These are phyloP conservation scores for Thryonomys swinderianus DNA, from an alignment of 2,113 vertebrate species.

Conservation along the genomic window DNA sequence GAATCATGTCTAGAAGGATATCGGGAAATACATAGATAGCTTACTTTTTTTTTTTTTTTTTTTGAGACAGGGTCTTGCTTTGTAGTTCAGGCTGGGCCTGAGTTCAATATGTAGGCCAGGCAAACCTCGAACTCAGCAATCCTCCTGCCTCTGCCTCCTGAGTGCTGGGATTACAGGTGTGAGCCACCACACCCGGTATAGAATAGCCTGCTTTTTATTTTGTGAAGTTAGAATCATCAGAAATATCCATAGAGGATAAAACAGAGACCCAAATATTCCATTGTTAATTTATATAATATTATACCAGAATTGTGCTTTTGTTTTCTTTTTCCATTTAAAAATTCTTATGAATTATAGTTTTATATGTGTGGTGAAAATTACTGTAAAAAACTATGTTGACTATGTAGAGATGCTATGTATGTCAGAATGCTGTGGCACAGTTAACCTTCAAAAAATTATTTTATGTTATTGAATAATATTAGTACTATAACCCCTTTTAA, in stretches of 20 bases:
- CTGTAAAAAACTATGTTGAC: neutral
- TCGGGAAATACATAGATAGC: neutral
- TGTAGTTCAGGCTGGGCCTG: too few relatives aligned
- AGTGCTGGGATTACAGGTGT: too few relatives aligned
- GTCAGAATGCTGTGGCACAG: neutral
- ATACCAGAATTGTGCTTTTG: neutral
- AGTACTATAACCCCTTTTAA: neutral
- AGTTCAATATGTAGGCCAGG: too few relatives aligned
- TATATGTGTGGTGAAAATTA: conserved; percentile 24
- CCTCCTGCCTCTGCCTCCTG: too few relatives aligned
- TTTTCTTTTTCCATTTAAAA: neutral
- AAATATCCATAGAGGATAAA: neutral
- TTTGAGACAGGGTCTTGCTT: too few relatives aligned
- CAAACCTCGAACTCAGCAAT: too few relatives aligned
- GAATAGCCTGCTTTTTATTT: neutral
- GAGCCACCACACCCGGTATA: too few relatives aligned
- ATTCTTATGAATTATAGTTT: neutral
- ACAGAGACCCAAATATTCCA: neutral
- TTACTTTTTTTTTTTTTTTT: neutral
- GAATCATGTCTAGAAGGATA: neutral
- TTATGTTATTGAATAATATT: neutral
- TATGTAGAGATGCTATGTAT: neutral
- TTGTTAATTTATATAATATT: neutral
- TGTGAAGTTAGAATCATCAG: neutral
- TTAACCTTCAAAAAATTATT: neutral